phyloP scores from a whole-genome alignment of 2,113 vertebrate genomes.

The Neopipo cinnamomea region DNA sequence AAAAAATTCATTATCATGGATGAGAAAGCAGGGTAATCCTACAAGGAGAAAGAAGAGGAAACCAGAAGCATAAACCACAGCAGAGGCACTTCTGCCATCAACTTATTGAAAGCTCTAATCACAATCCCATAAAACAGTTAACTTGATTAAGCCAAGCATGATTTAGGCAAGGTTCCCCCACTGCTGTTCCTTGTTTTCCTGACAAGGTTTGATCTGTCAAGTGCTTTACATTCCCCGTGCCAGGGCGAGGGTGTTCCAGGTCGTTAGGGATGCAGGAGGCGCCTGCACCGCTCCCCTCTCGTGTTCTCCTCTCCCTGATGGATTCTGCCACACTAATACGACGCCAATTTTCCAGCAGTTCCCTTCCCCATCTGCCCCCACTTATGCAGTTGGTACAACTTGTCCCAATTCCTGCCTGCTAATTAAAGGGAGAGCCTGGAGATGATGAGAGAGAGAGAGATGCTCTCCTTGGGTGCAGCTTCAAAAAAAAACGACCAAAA shows the following conservation, averaged over 20 bases:
- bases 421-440: constrained; percentile 39
- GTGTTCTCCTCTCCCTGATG: constrained; percentile 15
- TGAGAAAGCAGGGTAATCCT: neutral
- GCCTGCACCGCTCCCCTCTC: neutral
- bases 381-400: constrained; percentile 4
- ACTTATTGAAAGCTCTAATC: neutral
- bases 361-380: neutral
- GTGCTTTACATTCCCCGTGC: neutral
- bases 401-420: constrained; percentile 40
- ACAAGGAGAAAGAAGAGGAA: neutral
- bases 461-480: neutral
- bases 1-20: neutral
- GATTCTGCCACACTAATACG: constrained; percentile 28
- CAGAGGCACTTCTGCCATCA: neutral
- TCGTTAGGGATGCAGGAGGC: constrained; percentile 28
- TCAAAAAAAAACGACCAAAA: neutral
- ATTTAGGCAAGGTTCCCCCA: neutral
- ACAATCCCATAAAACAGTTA: neutral
- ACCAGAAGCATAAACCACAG: neutral
- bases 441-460: neutral
- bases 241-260: constrained; percentile 9
- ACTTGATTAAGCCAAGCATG: neutral
- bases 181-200: neutral
- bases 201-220: constrained; percentile 15
- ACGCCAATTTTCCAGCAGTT: neutral